Percentiles rank a stretch among this genome's conserved stretches.
phyloP scores from a whole-genome alignment of 2,888 invertebrate genomes.

The Meiosimyza decipiens region DNA sequence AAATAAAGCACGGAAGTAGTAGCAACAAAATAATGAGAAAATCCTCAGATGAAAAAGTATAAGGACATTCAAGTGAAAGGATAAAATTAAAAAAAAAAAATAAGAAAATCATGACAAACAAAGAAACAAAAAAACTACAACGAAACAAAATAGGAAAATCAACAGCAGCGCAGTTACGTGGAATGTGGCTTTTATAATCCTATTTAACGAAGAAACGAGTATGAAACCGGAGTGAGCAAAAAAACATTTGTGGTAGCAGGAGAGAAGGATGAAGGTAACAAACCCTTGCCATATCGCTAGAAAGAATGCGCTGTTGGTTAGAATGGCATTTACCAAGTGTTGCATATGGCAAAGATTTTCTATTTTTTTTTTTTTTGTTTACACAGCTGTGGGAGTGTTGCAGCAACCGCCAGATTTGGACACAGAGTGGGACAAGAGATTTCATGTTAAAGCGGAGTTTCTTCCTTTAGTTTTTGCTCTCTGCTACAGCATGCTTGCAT shows the following conservation, averaged over 20 bases:
- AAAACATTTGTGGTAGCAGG: too few relatives aligned
- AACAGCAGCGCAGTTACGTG: neutral
- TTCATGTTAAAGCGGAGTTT: neutral
- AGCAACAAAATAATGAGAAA: constrained; percentile 13
- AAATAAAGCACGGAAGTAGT: constrained; percentile 17
- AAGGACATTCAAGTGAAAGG: neutral
- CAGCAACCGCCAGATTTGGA: neutral
- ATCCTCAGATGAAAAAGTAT: constrained; percentile 12
- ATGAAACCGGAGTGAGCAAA: too few relatives aligned
- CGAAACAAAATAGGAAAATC: constrained; percentile 19
- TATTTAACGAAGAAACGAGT: constrained; percentile 2
- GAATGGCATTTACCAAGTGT: constrained; percentile 20
- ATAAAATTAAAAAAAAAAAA: neutral
- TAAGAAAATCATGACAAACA: constrained; percentile 1
- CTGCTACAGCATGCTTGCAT: neutral
- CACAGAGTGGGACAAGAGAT: neutral
- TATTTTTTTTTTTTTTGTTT: neutral
- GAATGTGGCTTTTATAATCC: constrained; percentile 30
- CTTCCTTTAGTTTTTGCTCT: constrained; percentile 31
- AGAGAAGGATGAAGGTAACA: too few relatives aligned
- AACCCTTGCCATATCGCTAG: too few relatives aligned
- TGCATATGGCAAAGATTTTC: constrained; percentile 6
- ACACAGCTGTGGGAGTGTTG: neutral
- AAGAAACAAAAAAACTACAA: neutral
- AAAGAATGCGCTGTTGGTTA: neutral